Base-by-base conservation (phyloP, 2,888 invertebrate genomes). In the Alviniconcha strummeri region DNA sequence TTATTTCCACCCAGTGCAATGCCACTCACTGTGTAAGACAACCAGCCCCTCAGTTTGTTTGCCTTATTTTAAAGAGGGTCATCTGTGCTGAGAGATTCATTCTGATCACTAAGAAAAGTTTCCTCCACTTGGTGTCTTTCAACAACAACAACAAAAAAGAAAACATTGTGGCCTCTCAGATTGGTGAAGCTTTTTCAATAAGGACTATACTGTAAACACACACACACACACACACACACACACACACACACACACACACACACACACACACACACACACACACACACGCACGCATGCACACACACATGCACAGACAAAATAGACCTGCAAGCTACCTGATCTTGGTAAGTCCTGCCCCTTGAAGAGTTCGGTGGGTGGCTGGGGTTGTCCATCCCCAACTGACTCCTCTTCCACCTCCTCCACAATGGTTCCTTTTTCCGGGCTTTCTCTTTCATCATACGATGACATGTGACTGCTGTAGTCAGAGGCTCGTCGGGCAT, bases 291-390 rank as follows among this genome's bases (percentile, higher is more conserved):
- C 5, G 36, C 13, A 72, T 1, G 4, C 13, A 36, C 52, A 36
- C 72, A 9, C 52, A 72, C 72, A 72, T 4, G 52, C 8, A 79
- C 52, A 79, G 6, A 64, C 36, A 81, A 52, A 55, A 57, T 54
- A 71, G 15, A 76, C 78, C 60, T 11, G 36, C 55, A 72, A 54
- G 15, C 56, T n/a, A 89, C 90, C 89, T 87, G 89, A 86, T 83
- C 90, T 81, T 13, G 80, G 54, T 13, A 88, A 71, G 64, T 88
- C 86, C n/a, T 83, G 82, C 9, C 85, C 89, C 83, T 89, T 89
- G 78, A 89, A 89, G 71, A 85, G 80, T 19, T 87, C 86, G n/a
- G 90, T 90, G 2, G 85, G 86, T n/a, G 88, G 85, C 83, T 86
- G 86, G n/a, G 85, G 84, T 11, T 82, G 83, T 64, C 85, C 83